phyloP scores from a whole-genome alignment of 2,113 vertebrate genomes.

The Ammodytes marinus region DNA sequence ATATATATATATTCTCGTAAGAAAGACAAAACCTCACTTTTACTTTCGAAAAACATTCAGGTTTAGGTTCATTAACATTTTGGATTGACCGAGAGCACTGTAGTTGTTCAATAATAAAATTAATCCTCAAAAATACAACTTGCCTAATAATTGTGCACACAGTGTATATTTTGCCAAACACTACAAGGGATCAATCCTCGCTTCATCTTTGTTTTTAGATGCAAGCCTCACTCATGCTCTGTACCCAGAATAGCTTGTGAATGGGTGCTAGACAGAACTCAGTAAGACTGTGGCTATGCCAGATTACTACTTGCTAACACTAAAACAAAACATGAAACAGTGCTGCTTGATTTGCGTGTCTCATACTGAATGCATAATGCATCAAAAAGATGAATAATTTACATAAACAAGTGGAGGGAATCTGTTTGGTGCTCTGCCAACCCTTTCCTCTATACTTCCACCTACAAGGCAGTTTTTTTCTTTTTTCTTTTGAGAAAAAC shows the following conservation, averaged over 20 bases:
- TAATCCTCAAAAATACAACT: too few relatives aligned
- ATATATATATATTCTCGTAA: too few relatives aligned
- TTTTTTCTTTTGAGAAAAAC: conserved; percentile 31
- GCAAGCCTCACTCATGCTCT: conserved; percentile 26
- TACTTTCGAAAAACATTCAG: too few relatives aligned
- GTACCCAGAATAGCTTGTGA: conserved; percentile 66
- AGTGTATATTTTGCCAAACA: conserved; percentile 31
- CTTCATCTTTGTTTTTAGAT: conserved; percentile 42
- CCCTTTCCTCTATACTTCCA: conserved; percentile 44
- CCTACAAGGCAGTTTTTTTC: conserved; percentile 59
- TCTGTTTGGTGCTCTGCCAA: conserved; percentile 74
- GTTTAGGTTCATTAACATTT: too few relatives aligned
- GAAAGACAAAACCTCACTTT: too few relatives aligned
- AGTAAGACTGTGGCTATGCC: conserved; percentile 56
- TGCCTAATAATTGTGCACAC: too few relatives aligned
- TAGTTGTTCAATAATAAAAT: too few relatives aligned
- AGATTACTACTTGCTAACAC: conserved; percentile 77
- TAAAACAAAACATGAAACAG: conserved; percentile 77
- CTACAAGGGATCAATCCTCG: conserved; percentile 1
- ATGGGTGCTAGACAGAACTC: conserved; percentile 48
- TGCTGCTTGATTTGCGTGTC: conserved; percentile 70
- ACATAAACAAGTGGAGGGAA: conserved; percentile 75
- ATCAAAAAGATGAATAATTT: conserved; percentile 81
- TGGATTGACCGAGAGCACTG: too few relatives aligned
- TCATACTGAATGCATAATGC: conserved; percentile 75